Base-by-base conservation (phyloP, 2,888 invertebrate genomes). In the Xylocampa areola region DNA sequence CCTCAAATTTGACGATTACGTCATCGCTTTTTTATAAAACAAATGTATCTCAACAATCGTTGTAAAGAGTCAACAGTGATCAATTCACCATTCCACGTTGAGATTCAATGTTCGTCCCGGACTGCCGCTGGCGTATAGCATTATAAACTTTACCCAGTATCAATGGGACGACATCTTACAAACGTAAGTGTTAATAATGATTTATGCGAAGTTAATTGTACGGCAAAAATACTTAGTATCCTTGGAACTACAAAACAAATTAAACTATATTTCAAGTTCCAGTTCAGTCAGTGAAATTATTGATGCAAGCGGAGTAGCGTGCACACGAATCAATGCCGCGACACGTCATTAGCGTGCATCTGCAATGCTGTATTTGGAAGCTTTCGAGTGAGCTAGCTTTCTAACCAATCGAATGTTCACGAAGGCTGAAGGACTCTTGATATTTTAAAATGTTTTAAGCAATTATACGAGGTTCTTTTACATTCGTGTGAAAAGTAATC, bases 61-160 rank as follows among this genome's bases (percentile, higher is more conserved):
- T 82, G 87, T 71, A 79, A 81, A 86, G 55, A 70, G 80, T 68
- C 63, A 72, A 86, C 11, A 70, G 19, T 66, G 75, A 80, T 55
- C 80, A 76, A 60, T 73, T 71, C 73, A 87, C 80, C 77, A 86
- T 81, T 81, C 75, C 45, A 13, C 33, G 73, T 76, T 48, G 75
- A 90, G 88, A 85, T 53, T 72, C 60, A 65, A 80, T 89, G 74
- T 90, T 68, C 86, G 92, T 92, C 92, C 92, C 87, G 85, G 82
- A 85, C 92, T 93, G 93, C 93, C 92, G 84, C 92, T 84, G 90
- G 82, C 81, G 79, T 86, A 89, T 84, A 89, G 88, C 81, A 89
- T 82, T 49, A 43, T 81, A 52, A 40, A 76, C 88, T 85, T 82
- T 84, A 88, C 82, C 86, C 90, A 90, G 91, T 88, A 91, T 91